Evolutionary conservation across 2,113 vertebrate species (phyloP), one percentile per base, ranked within the genome.

Genomic region (Otolemur garnettii): DNA sequence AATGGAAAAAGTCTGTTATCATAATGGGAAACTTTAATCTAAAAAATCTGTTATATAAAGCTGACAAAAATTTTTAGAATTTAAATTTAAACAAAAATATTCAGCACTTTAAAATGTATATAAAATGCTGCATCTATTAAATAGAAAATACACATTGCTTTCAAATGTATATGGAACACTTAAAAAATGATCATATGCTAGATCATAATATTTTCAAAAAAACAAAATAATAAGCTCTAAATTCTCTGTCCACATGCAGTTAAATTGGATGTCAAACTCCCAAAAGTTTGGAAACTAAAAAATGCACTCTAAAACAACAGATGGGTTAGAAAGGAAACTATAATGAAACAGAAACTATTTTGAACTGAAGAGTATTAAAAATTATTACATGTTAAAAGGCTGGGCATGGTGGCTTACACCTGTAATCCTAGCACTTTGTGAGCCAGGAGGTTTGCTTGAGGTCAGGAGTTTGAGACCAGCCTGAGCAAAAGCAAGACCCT

Each of bases 11-110:
- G 18, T 22, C 33, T 74, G 33, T 82, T 62, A 71, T 33, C 38
- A 71, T 33, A 62, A 74, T n/a, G 64, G 26, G 85, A 88, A 83
- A 42, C 19, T 77, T 77, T 69, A 86, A 42, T n/a, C 33, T 86
- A 21, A 77, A n/a, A 81, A 81, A 59, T 75, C 7, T 30, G 11
- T 69, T 69, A 71, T 12, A 53, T 33, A 38, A 50, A 81, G 33
- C 24, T 74, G 60, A 92, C 21, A 53, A 60, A 87, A 84, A 92
- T 45, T 79, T 71, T 79, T 79, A 38, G 53, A 24, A 88, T 69
- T 83, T 89, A 71, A 71, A 83, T 69, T 92, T 83, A 77, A 83
- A 26, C 24, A 92, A 92, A 87, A 81, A 28, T 8, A 86, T 72
- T 24, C 2, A 69, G 38, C 0, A 14, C 11, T 62, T 83, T 71